phyloP scores from a whole-genome alignment of 2,797 vertebrate genomes.

The Centropyge bicolor region DNA sequence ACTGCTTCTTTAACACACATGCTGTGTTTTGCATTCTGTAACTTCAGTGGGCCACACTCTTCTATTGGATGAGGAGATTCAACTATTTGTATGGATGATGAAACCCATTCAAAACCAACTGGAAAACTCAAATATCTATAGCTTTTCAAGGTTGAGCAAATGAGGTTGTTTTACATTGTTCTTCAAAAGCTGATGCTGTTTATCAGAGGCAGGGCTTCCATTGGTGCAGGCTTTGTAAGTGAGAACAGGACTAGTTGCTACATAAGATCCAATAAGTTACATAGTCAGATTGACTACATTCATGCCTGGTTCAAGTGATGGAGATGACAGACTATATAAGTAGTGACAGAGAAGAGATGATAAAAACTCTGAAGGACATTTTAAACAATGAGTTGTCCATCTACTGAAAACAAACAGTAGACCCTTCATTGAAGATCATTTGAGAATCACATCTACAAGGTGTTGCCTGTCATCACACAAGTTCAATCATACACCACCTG shows the following conservation, averaged over 20 bases:
- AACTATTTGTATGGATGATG: too few species aligned
- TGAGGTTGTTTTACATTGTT: background rate
- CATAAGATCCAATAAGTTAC: background rate
- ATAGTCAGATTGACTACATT: background rate
- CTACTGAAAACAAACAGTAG: too few species aligned
- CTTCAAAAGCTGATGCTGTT: background rate
- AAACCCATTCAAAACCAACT: background rate
- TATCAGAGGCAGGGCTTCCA: background rate
- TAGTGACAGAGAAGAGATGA: background rate
- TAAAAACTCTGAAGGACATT: too few species aligned
- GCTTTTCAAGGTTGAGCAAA: background rate
- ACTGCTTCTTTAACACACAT: background rate
- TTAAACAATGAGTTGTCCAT: too few species aligned
- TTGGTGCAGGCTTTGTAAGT: background rate
- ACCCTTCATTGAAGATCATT: too few species aligned
- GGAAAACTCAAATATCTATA: background rate
- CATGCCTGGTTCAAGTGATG: background rate
- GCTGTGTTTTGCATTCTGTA: background rate
- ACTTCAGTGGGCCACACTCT: too few species aligned
- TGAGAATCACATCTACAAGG: too few species aligned
- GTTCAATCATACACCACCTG: too few species aligned
- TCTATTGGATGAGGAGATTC: background rate
- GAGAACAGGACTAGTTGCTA: background rate
- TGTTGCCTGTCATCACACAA: too few species aligned
- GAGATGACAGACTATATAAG: background rate